Base-by-base conservation (phyloP, 2,113 vertebrate genomes). In the Silurus meridionalis region DNA sequence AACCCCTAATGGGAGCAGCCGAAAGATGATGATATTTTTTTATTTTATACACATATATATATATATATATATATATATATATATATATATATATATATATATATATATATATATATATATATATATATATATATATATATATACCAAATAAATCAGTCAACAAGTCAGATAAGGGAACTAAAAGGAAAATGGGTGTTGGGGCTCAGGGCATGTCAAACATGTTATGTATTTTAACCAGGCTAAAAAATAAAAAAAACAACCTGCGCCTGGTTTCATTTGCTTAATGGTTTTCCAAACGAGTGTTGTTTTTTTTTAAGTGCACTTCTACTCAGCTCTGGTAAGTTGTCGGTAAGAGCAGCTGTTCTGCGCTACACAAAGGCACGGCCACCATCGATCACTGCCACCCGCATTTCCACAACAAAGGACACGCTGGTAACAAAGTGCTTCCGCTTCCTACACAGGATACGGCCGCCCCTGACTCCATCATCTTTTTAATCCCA, bases 401-500 rank as follows among this genome's bases (percentile, higher is more conserved):
- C 80, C 80, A 67, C 86, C 86, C 61, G n/a, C 86, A 50, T 78
- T 52, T 63, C 86, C 86, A 87, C 86, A 87, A 87, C 86, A 87
- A 87, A 87, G 86, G 80, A 25, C 85, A 21, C 58, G 6, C 80
- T 8, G 80, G 71, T 77, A 83, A 87, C 86, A 87, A 78, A 83
- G 81, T 77, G 28, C 19, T 52, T 78, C 83, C 80, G 55, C 72
- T 83, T 83, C 81, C 87, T 82, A 86, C 78, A 79, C 77, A 81
- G 69, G 78, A 52, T 83, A 78, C 53, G 61, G 50, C 82, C 72
- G 80, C 25, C 80, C 88, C 69, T 37, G 58, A 80, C 66, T 58
- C 67, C 46, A 61, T 86, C 87, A 84, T 55, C 61, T 80, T 84
- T 37, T 71, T 84, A 90, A 88, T 90, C 89, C 87, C 82, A 86